A percentile compares a stretch with the other conserved stretches of the same genome.
Conservation (phyloP, 2,888 invertebrate species). For the Cryptocephalus primarius region DNA sequence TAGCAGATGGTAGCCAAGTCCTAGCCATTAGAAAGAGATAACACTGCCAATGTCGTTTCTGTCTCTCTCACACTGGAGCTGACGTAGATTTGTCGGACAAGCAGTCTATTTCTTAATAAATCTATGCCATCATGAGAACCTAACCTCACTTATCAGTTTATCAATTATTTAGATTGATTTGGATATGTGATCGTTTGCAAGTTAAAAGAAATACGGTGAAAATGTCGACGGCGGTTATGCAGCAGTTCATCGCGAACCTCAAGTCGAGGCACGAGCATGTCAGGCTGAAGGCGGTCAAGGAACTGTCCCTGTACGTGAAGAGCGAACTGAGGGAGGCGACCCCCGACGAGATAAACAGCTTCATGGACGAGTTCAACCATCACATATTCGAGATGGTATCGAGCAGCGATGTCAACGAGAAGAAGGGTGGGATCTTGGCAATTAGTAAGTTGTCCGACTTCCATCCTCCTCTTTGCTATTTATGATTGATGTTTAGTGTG, state of each 20-base stretch:
- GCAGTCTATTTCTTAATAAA: no score
- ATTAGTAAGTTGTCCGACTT: conserved; percentile 49
- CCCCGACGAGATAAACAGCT: conserved; percentile 78
- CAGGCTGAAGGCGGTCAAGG: conserved; percentile 76
- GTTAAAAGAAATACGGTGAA: background rate
- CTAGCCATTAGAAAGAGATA: no score
- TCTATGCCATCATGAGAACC: no score
- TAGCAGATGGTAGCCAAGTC: no score
- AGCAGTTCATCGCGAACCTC: conserved; percentile 73
- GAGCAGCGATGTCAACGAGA: conserved; percentile 83
- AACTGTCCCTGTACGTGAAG: conserved; percentile 82
- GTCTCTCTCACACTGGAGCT: no score
- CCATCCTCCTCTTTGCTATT: background rate
- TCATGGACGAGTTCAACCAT: conserved; percentile 91
- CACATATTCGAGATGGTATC: conserved; percentile 95
- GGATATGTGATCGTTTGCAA: no score
- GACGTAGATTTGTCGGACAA: no score
- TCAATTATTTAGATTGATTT: no score
- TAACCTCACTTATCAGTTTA: no score
- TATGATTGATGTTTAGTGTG: conserved; percentile 56
- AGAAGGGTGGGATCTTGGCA: conserved; percentile 90
- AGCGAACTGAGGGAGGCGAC: conserved; percentile 84
- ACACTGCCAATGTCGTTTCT: no score
- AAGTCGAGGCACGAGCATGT: conserved; percentile 81
- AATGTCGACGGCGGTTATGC: conserved; percentile 54